Evolutionary conservation across 2,888 invertebrate species (phyloP).

Genomic region (Melipona bicolor): DNA sequence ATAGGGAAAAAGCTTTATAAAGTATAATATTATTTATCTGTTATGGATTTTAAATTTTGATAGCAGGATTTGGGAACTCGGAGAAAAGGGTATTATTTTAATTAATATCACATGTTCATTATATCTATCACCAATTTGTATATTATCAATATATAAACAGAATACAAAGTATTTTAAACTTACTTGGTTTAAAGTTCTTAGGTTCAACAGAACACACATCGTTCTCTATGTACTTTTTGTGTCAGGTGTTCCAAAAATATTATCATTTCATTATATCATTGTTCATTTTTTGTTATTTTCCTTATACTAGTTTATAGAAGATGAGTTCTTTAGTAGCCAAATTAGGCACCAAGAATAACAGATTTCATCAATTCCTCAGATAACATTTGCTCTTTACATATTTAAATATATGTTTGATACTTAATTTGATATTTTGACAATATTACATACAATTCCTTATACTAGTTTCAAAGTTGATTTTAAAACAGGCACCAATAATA

Average conservation of each 20-base stretch:
- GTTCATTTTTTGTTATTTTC: constrained; percentile 48
- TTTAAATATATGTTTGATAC: constrained; percentile 36
- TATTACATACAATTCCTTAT: constrained; percentile 62
- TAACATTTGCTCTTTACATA: constrained; percentile 71
- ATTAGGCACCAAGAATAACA: constrained; percentile 61
- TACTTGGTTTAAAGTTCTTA: constrained; percentile 67
- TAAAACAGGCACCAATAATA: constrained; percentile 64
- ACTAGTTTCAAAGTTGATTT: constrained; percentile 60
- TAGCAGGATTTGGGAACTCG: constrained; percentile 71
- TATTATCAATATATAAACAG: constrained; percentile 75
- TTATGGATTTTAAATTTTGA: constrained; percentile 64
- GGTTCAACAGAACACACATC: constrained; percentile 74
- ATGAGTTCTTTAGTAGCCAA: constrained; percentile 49
- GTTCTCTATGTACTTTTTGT: constrained; percentile 76
- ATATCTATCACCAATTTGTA: constrained; percentile 76
- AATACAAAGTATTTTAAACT: constrained; percentile 73
- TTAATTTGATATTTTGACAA: constrained; percentile 47
- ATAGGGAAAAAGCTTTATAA: constrained; percentile 39
- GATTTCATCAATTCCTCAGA: constrained; percentile 56
- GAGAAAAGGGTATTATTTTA: constrained; percentile 74
- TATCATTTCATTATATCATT: constrained; percentile 52
- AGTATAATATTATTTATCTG: constrained; percentile 38
- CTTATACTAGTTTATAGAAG: constrained; percentile 65
- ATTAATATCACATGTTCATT: constrained; percentile 75
- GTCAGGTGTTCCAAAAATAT: constrained; percentile 67